Percentiles rank a stretch among this genome's conserved stretches.
Conservation (phyloP, 2,888 invertebrate species). For the Agriopis leucophaearia region DNA sequence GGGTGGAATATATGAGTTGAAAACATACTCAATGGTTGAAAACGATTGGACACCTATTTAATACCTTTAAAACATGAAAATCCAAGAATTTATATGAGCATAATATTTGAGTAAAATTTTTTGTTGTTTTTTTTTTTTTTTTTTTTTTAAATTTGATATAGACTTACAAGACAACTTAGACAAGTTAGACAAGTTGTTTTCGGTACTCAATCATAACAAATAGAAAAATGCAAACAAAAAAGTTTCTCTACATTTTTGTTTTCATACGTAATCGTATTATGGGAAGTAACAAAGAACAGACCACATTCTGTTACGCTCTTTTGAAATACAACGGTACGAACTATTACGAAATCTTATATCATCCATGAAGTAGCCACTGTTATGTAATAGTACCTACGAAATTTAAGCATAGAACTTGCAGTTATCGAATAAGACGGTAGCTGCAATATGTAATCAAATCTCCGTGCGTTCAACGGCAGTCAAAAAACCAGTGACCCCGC, state of each 20-base stretch:
- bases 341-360: constrained; percentile 35
- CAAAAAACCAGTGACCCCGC: background rate
- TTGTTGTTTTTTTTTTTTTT: too few species aligned
- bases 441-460: background rate
- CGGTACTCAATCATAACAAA: too few species aligned
- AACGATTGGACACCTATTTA: too few species aligned
- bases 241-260: constrained; percentile 17
- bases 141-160: too few species aligned
- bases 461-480: background rate
- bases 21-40: too few species aligned
- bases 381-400: constrained; percentile 23
- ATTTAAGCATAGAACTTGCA: constrained; percentile 13
- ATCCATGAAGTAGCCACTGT: constrained; percentile 30
- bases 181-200: too few species aligned
- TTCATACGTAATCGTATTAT: constrained; percentile 32
- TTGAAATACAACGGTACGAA: constrained; percentile 32
- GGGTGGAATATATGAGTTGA: too few species aligned
- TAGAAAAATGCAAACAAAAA: background rate
- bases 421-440: constrained; percentile 5
- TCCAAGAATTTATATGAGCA: too few species aligned
- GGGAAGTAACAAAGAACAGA: constrained; percentile 34
- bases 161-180: too few species aligned
- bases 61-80: too few species aligned
- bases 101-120: too few species aligned
- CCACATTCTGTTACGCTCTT: constrained; percentile 34